A percentile compares a stretch with the other conserved stretches of the same genome.
Conservation (phyloP, 1,140 invertebrate genomes). For the Procambarus clarkii region DNA sequence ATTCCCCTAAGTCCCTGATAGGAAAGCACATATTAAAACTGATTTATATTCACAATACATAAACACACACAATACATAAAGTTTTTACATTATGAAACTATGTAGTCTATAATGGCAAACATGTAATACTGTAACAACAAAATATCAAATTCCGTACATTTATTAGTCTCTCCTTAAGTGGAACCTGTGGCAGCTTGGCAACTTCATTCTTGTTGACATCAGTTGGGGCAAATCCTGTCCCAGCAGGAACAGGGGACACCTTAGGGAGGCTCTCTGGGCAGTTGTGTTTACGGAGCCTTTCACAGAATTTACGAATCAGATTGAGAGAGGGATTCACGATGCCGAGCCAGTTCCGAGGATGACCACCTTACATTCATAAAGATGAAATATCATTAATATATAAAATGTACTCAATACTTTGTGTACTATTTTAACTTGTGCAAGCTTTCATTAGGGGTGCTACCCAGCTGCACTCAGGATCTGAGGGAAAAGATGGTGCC, state of each 20-base stretch:
- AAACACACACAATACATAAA: too few relatives aligned
- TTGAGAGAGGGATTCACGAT: conserved; percentile 67
- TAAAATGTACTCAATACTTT: too few relatives aligned
- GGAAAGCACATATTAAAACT: too few relatives aligned
- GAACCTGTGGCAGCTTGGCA: conserved; percentile 16
- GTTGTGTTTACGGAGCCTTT: conserved; percentile 52
- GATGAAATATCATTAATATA: too few relatives aligned
- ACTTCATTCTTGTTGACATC: conserved; percentile 60
- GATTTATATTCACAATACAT: too few relatives aligned
- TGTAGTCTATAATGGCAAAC: background rate
- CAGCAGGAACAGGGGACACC: background rate
- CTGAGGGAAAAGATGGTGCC: too few relatives aligned
- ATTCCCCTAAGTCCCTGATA: too few relatives aligned
- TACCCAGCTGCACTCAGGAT: too few relatives aligned
- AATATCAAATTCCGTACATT: background rate
- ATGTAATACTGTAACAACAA: too few relatives aligned
- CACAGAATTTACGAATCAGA: conserved; percentile 65
- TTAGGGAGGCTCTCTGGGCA: conserved; percentile 51
- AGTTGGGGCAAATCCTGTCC: background rate
- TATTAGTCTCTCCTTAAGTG: conserved; percentile 23
- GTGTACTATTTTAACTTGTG: too few relatives aligned
- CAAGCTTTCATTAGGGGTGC: too few relatives aligned
- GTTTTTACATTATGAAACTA: too few relatives aligned
- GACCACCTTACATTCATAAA: conserved; percentile 45
- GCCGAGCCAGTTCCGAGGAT: conserved; percentile 68